Base-by-base conservation (phyloP, 2,113 vertebrate species). In the Protobothrops mucrosquamatus region DNA sequence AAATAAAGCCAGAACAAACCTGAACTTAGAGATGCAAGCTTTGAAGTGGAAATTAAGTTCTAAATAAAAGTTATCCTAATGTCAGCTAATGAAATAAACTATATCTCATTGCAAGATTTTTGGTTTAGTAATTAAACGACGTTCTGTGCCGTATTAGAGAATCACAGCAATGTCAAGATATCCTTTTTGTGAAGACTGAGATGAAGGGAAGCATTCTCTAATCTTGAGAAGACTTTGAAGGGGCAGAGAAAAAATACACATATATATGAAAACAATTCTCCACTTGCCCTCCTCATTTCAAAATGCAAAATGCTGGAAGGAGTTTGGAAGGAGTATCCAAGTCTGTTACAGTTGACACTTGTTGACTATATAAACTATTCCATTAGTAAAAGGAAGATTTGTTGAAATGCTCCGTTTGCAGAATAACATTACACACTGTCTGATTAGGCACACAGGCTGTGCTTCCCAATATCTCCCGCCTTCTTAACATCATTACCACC, bases 301-400 rank as follows among this genome's bases (percentile, higher is more conserved):
- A 86, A 48, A 64, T 46, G 61, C 54, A 92, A 85, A 86, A 90
- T 29, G 74, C 34, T 64, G 43, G 46, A 7, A 24, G 20, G 22
- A 48, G 46, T 48, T 90, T 61, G 61, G 92, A 61, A 90, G 89
- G 48, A 55, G 3, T 56, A 46, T 4, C 4, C 23, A 54, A 61
- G 74, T 26, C 55, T 90, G 81, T 86, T 88, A 93, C 94, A 90
- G 91, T 93, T 0, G 0, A 85, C 85, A 74, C 85, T 92, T 95
- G 92, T 91, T 95, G 89, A 34, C 48, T 85, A 59, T 34, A 10
- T 51, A 51, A 51, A 51, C 48, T 51, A 51, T 51, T 74, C 86
- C 10, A 18, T 10, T 55, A 90, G 74, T 24, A 69, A 59, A 87
- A 46, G 56, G 81, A 52, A 54, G 24, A 54, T 46, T 85, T 48